phyloP scores from a whole-genome alignment of 2,797 vertebrate genomes.

The Rhinogobio ventralis region DNA sequence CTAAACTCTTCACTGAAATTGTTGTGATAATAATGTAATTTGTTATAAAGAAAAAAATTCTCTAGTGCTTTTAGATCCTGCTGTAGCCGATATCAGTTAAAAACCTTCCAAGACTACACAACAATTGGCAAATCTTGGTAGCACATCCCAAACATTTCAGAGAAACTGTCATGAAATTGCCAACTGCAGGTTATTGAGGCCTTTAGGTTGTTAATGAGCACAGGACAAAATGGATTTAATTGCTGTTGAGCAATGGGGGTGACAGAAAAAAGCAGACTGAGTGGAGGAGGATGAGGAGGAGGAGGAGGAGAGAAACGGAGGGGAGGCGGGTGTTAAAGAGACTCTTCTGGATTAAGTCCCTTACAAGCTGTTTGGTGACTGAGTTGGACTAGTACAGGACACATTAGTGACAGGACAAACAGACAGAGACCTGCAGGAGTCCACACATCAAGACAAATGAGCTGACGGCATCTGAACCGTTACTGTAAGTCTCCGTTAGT shows the following conservation, averaged over 20 bases:
- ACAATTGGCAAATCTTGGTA: too few relatives aligned
- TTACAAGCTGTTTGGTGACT: slow-evolving; percentile 70
- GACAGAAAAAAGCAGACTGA: slow-evolving; percentile 8
- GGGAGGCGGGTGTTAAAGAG: slow-evolving; percentile 58
- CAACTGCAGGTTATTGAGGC: not conserved
- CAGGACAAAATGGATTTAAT: not conserved
- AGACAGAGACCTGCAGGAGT: not conserved
- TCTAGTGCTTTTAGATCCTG: not conserved
- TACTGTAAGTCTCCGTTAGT: not conserved
- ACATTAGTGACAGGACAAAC: not conserved
- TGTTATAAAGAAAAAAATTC: not conserved
- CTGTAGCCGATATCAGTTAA: not conserved
- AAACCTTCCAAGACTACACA: not conserved
- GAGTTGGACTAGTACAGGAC: slow-evolving; percentile 52
- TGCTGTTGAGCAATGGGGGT: not conserved
- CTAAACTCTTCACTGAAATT: not conserved
- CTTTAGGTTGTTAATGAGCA: not conserved
- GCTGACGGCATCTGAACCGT: not conserved
- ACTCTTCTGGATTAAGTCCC: slow-evolving; percentile 70
- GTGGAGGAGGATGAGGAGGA: slow-evolving; percentile 1
- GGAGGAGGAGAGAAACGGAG: slow-evolving; percentile 35
- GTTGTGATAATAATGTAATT: not conserved
- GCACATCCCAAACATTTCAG: not conserved
- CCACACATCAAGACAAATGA: not conserved
- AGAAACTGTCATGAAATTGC: not conserved